Evolutionary conservation across 2,113 vertebrate species (phyloP), one percentile per base, ranked within the genome.

Genomic region (Nanorana parkeri): DNA sequence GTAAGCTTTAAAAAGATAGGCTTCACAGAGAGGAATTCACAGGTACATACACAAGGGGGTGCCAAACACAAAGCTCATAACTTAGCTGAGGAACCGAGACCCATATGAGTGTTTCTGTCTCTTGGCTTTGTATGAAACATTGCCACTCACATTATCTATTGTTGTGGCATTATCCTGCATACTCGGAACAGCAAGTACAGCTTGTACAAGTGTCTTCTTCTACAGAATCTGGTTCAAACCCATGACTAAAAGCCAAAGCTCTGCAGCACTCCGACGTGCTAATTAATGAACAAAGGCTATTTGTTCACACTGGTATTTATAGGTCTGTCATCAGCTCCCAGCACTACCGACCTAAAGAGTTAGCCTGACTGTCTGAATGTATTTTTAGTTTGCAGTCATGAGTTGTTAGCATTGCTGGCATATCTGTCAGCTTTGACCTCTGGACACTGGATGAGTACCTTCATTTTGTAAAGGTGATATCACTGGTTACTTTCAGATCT

Each of bases 291-390:
- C 47, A 80, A 69, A 69, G 66, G 29, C 23, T 80, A 80, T 51
- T 80, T 61, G 78, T 68, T 80, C 66, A 69, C 78, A 61, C 67
- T 60, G 23, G 32, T 16, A 80, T 71, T 61, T 80, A 80, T 47
- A 71, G 54, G 21, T 61, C 55, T 79, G 52, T 79, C 78, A 80
- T 61, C 55, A 69, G 67, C 36, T 68, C 52, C 60, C 47, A 58
- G n/a, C 55, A 69, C 24, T 68, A 61, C 56, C 17, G 16, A 23
- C 17, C 17, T 19, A 20, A 63, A 61, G 23, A 32, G 17, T 51
- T 60, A 29, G 55, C 32, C 66, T 51, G 55, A 24, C 29, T 28
- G 32, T 55, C 64, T 61, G 66, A 23, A 60, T 60, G 66, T 80
- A 69, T 80, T 69, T 51, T 41, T 80, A 71, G 21, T n/a, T 0